phyloP scores from a whole-genome alignment of 2,888 invertebrate species.

The Aspidapion aeneum region DNA sequence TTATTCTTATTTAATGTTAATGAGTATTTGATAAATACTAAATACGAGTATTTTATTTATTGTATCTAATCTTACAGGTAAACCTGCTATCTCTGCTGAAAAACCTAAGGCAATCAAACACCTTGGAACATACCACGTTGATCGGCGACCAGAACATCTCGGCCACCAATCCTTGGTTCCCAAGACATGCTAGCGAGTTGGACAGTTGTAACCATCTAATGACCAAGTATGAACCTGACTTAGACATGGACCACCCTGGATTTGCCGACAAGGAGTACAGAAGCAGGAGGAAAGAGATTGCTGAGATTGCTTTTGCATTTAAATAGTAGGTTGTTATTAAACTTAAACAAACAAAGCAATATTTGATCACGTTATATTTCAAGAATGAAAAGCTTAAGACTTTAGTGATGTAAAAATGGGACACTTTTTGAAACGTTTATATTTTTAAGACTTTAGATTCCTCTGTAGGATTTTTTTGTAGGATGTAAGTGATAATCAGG shows the following conservation, averaged over 20 bases:
- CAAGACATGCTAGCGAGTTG: constrained; percentile 90
- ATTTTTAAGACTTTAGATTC: no score
- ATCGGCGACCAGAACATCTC: constrained; percentile 80
- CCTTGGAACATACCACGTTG: constrained; percentile 77
- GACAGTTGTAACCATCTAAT: constrained; percentile 97
- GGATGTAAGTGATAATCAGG: no score
- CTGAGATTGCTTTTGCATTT: constrained; percentile 94
- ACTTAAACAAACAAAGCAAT: no score
- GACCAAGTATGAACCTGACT: constrained; percentile 96
- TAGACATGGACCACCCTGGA: constrained; percentile 98
- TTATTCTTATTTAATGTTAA: no score
- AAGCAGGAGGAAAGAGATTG: constrained; percentile 89
- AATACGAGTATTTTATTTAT: no score
- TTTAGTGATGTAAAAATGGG: neutral
- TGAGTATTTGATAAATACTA: no score
- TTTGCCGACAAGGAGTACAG: constrained; percentile 95
- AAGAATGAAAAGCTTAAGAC: neutral
- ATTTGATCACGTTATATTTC: constrained; percentile 6
- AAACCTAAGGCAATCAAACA: constrained; percentile 78
- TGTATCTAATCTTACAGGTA: no score
- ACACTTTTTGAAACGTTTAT: no score
- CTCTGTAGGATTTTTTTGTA: no score
- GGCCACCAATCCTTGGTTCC: constrained; percentile 95
- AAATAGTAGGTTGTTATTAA: constrained; percentile 76
- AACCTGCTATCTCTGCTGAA: constrained; percentile 59